These are phyloP conservation scores for Gadopsis bispinosus DNA, from an alignment of 2,797 vertebrate species.

Conservation along the genomic window DNA sequence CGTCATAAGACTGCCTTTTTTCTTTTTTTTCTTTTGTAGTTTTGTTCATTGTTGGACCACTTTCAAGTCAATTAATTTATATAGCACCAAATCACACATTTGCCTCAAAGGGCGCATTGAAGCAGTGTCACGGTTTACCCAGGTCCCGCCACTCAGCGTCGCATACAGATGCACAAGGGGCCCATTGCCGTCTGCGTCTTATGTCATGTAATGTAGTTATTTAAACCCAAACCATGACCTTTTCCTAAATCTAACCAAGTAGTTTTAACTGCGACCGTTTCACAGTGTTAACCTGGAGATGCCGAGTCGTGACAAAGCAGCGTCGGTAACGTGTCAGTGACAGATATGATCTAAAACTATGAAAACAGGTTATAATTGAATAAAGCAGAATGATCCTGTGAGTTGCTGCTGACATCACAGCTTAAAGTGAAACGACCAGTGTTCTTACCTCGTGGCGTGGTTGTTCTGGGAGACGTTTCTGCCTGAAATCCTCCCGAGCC, in stretches of 20 bases:
- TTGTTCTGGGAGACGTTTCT: background rate
- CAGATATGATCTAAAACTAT: constrained; percentile 1
- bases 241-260: too few species aligned
- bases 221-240: too few species aligned
- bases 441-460: background rate
- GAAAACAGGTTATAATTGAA: background rate
- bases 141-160: too few species aligned
- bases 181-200: too few species aligned
- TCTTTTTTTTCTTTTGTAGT: background rate
- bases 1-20: background rate
- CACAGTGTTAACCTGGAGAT: too few species aligned
- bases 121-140: background rate
- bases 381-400: background rate
- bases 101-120: background rate
- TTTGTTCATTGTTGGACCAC: too few species aligned
- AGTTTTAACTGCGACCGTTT: too few species aligned
- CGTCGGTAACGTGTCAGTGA: background rate
- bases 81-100: background rate
- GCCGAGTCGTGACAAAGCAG: too few species aligned
- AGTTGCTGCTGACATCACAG: background rate
- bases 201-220: too few species aligned
- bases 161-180: too few species aligned
- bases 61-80: background rate
- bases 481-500: constrained; percentile 35
- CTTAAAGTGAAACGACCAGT: background rate